Evolutionary conservation across 2,113 vertebrate genomes (phyloP), one percentile per base, ranked within the genome.

Genomic region (Setophaga petechia): DNA sequence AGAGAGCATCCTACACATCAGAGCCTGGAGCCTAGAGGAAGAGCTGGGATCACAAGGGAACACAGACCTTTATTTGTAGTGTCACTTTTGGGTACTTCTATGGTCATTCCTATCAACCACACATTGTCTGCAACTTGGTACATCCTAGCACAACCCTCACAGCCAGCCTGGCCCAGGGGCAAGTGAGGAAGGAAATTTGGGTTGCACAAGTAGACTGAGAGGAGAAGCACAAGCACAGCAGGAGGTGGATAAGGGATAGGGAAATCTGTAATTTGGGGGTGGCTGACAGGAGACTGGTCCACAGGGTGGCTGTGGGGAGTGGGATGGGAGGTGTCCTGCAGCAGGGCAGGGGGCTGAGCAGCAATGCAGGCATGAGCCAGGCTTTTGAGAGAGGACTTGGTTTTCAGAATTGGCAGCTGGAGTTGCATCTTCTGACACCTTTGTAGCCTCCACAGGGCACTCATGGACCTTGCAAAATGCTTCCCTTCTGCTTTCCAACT

Each of bases 231-330:
- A 90, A 69, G 73, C 10, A 15, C 15, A 31, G 30, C 3, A 15
- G 4, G 20, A 28, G 13, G 23, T 1, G 24, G n/a, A 16, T 39
- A 44, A 35, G 15, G 49, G 54, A 72, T 0, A 25, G 46, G 21
- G 46, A 87, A 58, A 67, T 31, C 39, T 61, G 65, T 49, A 92
- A 65, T 7, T 19, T 27, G 91, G 30, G 22, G 3, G 11, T 49
- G 20, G 17, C 27, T 25, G 20, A 81, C 37, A 44, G 65, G 16
- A 61, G 5, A 46, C 30, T 8, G 25, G 33, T 41, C 21, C 51
- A 21, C 31, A 69, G 17, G 35, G 24, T 2, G 3, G 30, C 54
- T 62, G 39, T 22, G 47, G 55, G 30, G 63, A 68, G 10, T 13
- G n/a, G 25, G 35, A 33, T 7, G 16, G 16, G 35, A 73, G 12